Evolutionary conservation across 2,888 invertebrate species (phyloP).

Genomic region (Epinotia nisella): DNA sequence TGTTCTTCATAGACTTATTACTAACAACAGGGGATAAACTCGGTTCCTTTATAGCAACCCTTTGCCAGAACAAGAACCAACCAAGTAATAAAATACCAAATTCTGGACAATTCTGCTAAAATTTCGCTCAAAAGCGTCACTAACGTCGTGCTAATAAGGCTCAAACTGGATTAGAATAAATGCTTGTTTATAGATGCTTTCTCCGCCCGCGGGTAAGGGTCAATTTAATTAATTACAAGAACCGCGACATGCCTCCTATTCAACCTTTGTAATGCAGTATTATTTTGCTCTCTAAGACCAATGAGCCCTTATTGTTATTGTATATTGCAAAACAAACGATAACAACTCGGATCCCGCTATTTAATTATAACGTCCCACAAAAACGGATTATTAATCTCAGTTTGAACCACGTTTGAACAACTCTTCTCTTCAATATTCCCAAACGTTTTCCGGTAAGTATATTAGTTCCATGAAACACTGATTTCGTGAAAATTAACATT

Average conservation of each 20-base stretch:
- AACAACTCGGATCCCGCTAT: conserved; percentile 17
- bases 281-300: conserved; percentile 62
- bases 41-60: conserved; percentile 65
- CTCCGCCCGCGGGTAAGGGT: conserved; percentile 69
- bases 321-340: conserved; percentile 50
- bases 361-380: conserved; percentile 14
- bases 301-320: conserved; percentile 61
- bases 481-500: conserved; percentile 29
- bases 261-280: conserved; percentile 70
- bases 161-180: conserved; percentile 56
- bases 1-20: conserved; percentile 60
- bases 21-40: conserved; percentile 61
- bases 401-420: not conserved
- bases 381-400: not conserved
- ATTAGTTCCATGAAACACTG: conserved; percentile 23
- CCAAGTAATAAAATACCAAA: conserved; percentile 69
- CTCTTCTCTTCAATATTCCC: conserved; percentile 3
- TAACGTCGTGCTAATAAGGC: conserved; percentile 57
- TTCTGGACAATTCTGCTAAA: conserved; percentile 64
- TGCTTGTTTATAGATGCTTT: conserved; percentile 55
- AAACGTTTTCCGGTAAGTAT: not conserved
- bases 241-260: conserved; percentile 74
- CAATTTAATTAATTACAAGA: conserved; percentile 77
- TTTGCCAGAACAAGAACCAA: conserved; percentile 67
- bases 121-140: conserved; percentile 53